Percentiles rank a stretch among this genome's conserved stretches.
Evolutionary conservation across 2,113 vertebrate genomes (phyloP).

Genomic region (Ictalurus punctatus): DNA sequence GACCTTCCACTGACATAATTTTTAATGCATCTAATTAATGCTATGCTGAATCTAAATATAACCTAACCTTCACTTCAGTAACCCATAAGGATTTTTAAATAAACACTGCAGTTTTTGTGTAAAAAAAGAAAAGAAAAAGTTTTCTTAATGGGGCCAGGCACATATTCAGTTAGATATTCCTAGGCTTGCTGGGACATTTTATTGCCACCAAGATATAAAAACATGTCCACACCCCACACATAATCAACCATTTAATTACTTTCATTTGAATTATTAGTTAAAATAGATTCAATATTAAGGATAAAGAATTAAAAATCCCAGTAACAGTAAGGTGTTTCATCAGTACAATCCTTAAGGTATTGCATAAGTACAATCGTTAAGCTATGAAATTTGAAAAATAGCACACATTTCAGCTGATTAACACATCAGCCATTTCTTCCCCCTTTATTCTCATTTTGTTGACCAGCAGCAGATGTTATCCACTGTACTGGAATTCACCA

Average conservation of each 20-base stretch:
- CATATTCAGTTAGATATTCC: background rate
- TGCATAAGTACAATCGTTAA: background rate
- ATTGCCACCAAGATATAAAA: background rate
- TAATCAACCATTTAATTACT: background rate
- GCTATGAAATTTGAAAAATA: background rate
- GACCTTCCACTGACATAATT: background rate
- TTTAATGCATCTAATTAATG: background rate
- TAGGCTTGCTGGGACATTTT: background rate
- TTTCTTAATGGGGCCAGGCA: background rate
- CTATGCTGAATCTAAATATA: background rate
- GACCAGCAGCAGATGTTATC: background rate
- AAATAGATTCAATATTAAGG: background rate
- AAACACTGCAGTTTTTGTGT: background rate
- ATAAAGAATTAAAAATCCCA: background rate
- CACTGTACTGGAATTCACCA: conserved; percentile 1
- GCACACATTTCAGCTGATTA: background rate
- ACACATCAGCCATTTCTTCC: background rate
- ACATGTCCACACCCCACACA: background rate
- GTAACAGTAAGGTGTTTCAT: background rate
- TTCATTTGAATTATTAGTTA: background rate
- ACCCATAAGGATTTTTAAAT: background rate
- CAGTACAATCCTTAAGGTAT: no score
- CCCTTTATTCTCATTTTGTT: background rate
- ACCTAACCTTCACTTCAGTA: background rate
- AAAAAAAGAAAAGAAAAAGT: background rate